Evolutionary conservation across 2,797 vertebrate species (phyloP).

Genomic region (Phrynocephalus vlangalii): DNA sequence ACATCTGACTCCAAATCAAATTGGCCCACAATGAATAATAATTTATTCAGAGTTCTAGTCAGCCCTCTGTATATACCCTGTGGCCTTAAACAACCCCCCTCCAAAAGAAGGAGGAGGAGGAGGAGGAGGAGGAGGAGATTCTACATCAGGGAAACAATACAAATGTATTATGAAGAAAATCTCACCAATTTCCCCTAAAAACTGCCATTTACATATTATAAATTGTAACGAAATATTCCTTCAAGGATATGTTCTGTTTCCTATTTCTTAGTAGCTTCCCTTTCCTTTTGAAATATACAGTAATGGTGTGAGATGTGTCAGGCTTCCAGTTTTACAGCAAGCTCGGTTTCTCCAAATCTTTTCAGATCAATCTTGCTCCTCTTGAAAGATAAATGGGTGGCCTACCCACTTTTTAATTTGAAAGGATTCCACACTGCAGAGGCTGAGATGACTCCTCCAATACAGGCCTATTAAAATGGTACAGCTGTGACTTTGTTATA

Average conservation of each 20-base stretch:
- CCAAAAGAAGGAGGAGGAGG: too few species aligned
- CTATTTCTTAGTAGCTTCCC: neutral
- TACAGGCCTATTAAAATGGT: too few species aligned
- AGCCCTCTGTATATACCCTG: neutral
- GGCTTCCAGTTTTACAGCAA: neutral
- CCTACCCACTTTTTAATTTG: too few species aligned
- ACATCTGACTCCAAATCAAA: conserved; percentile 39
- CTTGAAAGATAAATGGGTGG: too few species aligned
- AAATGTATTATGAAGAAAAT: neutral
- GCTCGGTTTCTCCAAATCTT: too few species aligned
- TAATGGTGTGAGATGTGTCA: neutral
- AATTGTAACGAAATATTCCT: neutral
- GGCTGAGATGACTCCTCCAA: too few species aligned
- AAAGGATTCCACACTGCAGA: too few species aligned
- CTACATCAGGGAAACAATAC: neutral
- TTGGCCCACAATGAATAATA: neutral
- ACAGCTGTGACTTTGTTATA: too few species aligned
- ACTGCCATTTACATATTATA: neutral
- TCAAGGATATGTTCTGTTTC: neutral
- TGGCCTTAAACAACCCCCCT: neutral
- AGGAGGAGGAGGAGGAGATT: neutral
- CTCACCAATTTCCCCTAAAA: neutral
- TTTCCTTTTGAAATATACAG: conserved; percentile 3
- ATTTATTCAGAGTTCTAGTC: conserved; percentile 10
- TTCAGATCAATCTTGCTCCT: too few species aligned